These are phyloP conservation scores for Cyphomyrus discorhynchus DNA, from an alignment of 2,113 vertebrate genomes.

Conservation along the genomic window DNA sequence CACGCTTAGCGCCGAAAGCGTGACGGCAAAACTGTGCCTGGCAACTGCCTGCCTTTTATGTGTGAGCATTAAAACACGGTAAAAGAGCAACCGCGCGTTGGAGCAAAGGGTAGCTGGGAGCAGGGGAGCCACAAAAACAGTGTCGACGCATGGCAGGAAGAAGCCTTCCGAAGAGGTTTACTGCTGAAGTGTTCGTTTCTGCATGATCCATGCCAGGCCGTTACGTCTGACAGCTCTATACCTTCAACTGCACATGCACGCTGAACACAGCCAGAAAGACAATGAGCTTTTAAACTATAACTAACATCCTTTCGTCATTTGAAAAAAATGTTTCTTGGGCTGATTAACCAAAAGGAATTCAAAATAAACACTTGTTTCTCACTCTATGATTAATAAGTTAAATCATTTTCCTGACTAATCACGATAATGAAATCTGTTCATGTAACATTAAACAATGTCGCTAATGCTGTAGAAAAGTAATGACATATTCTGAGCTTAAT, in stretches of 20 bases:
- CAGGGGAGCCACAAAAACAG: not conserved
- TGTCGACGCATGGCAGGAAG: not conserved
- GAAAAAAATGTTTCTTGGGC: not conserved
- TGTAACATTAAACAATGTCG: not conserved
- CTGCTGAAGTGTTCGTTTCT: not conserved
- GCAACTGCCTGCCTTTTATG: not conserved
- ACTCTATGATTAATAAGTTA: not conserved
- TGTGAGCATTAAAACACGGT: not conserved
- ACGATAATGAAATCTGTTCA: not conserved
- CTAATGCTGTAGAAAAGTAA: not conserved
- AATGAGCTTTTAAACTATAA: not conserved
- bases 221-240: not conserved
- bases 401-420: not conserved
- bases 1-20: not conserved
- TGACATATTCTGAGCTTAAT: not conserved
- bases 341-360: not conserved
- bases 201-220: not conserved
- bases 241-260: not conserved
- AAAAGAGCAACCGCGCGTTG: not conserved
- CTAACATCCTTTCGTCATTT: not conserved
- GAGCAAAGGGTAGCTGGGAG: not conserved
- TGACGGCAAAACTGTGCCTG: not conserved
- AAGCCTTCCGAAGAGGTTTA: not conserved
- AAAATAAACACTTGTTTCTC: not conserved
- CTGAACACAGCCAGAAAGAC: not conserved